Base-by-base conservation (phyloP, 2,113 vertebrate genomes). In the Pomatostomus ruficeps region DNA sequence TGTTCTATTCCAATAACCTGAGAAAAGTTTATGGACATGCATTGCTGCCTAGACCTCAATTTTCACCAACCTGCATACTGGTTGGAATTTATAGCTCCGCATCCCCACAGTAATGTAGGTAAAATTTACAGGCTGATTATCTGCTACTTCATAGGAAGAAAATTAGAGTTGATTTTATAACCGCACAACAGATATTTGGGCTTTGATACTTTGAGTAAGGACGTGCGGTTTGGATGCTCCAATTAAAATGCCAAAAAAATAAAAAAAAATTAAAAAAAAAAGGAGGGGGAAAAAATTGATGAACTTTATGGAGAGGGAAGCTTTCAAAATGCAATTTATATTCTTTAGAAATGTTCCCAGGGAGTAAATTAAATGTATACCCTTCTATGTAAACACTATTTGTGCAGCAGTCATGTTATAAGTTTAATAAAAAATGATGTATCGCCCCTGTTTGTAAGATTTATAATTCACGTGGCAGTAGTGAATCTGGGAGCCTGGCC, bases 1-100 rank as follows among this genome's bases (percentile, higher is more conserved):
- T 97, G 97, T 97, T 98, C 97, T 97, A 94, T 98, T 98, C 98
- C 98, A 98, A 98, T 98, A 98, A 98, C 98, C 97, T 98, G 98
- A 97, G 97, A 98, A 96, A 98, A 98, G 97, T 98, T 98, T 98
- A 98, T 98, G 97, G 98, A 97, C 98, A 82, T 96, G 96, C 97
- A 96, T 98, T 97, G 97, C 97, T 96, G 97, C 97, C 97, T 97
- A 97, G 96, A 98, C 97, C 98, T 98, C 98, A 98, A 98, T 98
- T 98, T 98, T 96, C 97, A 97, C 94, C 96, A 97, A 98, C 98
- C 97, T 98, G 97, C 97, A 83, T 92, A 91, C 96, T 40, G 93
- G 94, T 97, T 96, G 97, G 97, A 98, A 98, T 98, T 98, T 98
- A 98, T 97, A 96, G 97, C 93, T 16, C 81, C 0, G 7, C 75